These are phyloP conservation scores for Telenomus remus DNA, from an alignment of 1,140 invertebrate genomes.

Conservation along the genomic window DNA sequence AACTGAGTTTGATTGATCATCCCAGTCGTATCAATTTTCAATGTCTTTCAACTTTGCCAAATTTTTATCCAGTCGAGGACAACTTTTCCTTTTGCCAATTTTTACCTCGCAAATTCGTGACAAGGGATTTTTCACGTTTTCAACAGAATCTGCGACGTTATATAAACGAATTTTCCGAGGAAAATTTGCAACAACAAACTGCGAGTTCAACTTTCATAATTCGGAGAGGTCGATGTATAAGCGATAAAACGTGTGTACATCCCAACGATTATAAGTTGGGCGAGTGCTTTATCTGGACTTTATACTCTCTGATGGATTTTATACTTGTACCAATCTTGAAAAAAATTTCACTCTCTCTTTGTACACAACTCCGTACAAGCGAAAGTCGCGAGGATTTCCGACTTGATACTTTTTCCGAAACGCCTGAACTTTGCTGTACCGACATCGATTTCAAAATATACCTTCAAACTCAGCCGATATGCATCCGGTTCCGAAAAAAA, in stretches of 20 bases:
- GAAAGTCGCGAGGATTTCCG: slow-evolving; percentile 26
- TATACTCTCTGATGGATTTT: slow-evolving; percentile 28
- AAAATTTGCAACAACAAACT: too few species aligned
- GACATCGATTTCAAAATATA: slow-evolving; percentile 6
- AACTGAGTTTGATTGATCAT: slow-evolving; percentile 7
- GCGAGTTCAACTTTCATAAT: too few species aligned
- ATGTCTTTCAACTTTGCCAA: not conserved
- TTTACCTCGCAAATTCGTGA: too few species aligned
- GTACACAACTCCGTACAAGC: slow-evolving; percentile 3
- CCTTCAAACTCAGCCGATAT: too few species aligned
- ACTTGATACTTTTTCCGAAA: slow-evolving; percentile 19
- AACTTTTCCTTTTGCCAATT: not conserved
- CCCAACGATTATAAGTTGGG: too few species aligned
- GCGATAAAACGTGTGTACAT: too few species aligned
- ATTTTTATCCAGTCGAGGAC: slow-evolving; percentile 9
- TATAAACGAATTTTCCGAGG: too few species aligned
- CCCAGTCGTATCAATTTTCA: not conserved
- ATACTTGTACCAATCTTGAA: slow-evolving; percentile 1
- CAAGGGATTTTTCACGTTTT: too few species aligned
- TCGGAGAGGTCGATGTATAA: too few species aligned
- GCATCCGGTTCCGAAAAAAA: too few species aligned
- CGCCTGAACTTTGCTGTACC: slow-evolving; percentile 8
- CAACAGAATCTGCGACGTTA: too few species aligned
- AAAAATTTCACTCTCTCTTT: slow-evolving; percentile 32
- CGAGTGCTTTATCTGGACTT: slow-evolving; percentile 12